phyloP scores from a whole-genome alignment of 2,888 invertebrate genomes.

The Melinopterus prodromus region DNA sequence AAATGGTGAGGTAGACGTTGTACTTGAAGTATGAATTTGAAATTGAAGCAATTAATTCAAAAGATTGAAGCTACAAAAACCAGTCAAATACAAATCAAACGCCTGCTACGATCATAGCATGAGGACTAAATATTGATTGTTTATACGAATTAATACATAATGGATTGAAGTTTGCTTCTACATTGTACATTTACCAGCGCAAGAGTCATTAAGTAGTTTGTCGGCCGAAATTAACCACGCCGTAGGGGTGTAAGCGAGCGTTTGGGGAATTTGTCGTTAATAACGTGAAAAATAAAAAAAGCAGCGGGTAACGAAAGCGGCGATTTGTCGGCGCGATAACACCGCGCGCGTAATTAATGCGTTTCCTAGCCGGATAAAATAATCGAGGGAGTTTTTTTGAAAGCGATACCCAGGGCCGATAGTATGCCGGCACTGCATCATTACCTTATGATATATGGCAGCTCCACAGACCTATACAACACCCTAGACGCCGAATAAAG shows the following conservation, averaged over 20 bases:
- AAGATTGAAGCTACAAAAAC: too few relatives aligned
- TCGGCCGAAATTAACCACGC: background rate
- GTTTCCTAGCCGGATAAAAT: conserved; percentile 54
- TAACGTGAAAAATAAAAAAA: conserved; percentile 4
- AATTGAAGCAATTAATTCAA: too few relatives aligned
- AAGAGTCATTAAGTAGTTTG: background rate
- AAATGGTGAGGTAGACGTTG: too few relatives aligned
- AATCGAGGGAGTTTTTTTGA: conserved; percentile 54
- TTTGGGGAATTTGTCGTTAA: conserved; percentile 4
- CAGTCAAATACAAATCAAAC: too few relatives aligned
- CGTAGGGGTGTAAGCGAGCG: background rate
- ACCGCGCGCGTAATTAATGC: conserved; percentile 52
- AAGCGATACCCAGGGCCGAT: conserved; percentile 54
- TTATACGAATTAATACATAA: too few relatives aligned
- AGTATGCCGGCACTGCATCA: conserved; percentile 56
- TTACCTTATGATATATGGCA: conserved; percentile 57
- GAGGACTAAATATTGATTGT: too few relatives aligned
- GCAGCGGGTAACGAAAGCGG: conserved; percentile 4
- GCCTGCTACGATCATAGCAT: too few relatives aligned
- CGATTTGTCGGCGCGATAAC: background rate
- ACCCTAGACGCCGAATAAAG: too few relatives aligned
- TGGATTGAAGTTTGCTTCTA: background rate
- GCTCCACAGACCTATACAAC: background rate
- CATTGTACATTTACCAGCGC: too few relatives aligned
- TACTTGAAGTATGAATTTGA: too few relatives aligned